A percentile compares a stretch with the other conserved stretches of the same genome.
These are phyloP conservation scores for Channa maculata DNA, from an alignment of 2,113 vertebrate genomes.

Conservation along the genomic window DNA sequence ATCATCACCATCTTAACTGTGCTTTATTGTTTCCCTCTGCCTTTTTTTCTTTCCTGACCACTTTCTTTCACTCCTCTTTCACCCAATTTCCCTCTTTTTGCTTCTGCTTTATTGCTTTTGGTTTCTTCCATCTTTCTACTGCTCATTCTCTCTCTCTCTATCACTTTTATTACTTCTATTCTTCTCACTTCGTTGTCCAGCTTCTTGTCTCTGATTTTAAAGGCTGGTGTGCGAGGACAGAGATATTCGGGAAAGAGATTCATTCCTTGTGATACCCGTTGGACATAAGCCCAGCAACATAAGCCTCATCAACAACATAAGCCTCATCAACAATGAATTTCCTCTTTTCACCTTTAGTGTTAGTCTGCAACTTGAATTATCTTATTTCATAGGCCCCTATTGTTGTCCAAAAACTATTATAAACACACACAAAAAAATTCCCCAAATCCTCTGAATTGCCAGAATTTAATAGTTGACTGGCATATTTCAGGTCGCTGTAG, in stretches of 20 bases:
- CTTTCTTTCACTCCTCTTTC: not conserved
- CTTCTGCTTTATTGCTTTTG: conserved; percentile 10
- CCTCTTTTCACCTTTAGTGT: no score
- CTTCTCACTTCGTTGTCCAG: conserved; percentile 10
- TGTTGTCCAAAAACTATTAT: no score
- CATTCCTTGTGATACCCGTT: conserved; percentile 21
- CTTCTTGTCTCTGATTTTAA: conserved; percentile 2
- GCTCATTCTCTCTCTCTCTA: not conserved
- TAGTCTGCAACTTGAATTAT: no score
- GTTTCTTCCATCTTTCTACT: conserved; percentile 4
- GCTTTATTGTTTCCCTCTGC: conserved; percentile 16
- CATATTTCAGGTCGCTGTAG: no score
- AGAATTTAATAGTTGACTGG: no score
- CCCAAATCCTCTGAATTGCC: no score
- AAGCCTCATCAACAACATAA: no score
- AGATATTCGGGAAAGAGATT: conserved; percentile 3
- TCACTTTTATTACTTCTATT: conserved; percentile 21
- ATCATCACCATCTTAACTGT: conserved; percentile 20
- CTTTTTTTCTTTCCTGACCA: not conserved
- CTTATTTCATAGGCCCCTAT: no score
- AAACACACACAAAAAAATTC: no score
- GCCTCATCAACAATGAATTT: no score
- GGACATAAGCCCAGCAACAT: conserved; percentile 9
- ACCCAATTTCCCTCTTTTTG: not conserved
- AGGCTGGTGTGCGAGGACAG: conserved; percentile 5